Evolutionary conservation across 2,797 vertebrate genomes (phyloP).

Genomic region (Cryptoprocta ferox): DNA sequence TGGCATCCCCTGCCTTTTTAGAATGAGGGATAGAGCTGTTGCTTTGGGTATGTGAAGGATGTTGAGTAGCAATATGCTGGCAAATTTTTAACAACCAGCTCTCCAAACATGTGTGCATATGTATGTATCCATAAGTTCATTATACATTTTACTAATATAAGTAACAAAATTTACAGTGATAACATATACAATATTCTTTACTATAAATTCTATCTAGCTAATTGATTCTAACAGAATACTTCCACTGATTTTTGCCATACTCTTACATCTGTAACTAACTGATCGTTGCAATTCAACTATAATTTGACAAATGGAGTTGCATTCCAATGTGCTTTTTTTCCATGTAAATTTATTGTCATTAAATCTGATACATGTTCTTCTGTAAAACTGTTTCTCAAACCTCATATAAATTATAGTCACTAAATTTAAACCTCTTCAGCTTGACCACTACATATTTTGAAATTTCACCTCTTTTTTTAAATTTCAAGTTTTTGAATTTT

Average conservation of each 20-base stretch:
- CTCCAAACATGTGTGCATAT: neutral
- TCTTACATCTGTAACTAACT: neutral
- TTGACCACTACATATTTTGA: neutral
- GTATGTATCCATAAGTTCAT: neutral
- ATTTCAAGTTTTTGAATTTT: neutral
- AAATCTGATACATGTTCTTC: neutral
- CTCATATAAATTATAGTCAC: neutral
- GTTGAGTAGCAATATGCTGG: neutral
- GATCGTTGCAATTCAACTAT: neutral
- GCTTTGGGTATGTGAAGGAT: neutral
- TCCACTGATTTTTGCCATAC: neutral
- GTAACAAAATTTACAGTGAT: neutral
- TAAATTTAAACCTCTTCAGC: conserved; percentile 32
- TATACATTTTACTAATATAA: neutral
- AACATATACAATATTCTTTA: neutral
- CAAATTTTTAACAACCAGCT: neutral
- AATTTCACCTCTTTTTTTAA: neutral
- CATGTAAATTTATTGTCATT: conserved; percentile 2
- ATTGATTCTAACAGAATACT: neutral
- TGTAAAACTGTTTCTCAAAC: neutral
- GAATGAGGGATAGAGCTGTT: neutral
- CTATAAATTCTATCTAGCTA: neutral
- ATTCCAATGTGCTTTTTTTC: neutral
- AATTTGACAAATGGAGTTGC: neutral
- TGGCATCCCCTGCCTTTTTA: neutral